Evolutionary conservation across 2,797 vertebrate species (phyloP).

Genomic region (Leucoraja ocellata): DNA sequence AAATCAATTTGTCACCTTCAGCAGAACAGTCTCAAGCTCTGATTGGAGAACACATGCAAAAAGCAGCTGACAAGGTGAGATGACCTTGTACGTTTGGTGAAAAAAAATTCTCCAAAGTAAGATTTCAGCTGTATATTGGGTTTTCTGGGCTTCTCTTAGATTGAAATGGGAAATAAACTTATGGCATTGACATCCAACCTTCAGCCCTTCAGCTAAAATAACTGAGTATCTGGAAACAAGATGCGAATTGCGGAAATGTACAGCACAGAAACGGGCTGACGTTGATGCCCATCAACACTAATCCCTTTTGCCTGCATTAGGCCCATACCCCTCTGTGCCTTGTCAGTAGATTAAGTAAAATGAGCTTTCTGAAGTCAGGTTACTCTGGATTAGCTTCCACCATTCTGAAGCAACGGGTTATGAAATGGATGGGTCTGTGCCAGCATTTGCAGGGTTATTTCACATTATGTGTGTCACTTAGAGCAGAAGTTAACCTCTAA

Average conservation of each 20-base stretch:
- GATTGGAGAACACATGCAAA: background rate
- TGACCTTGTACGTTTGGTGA: background rate
- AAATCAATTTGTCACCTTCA: background rate
- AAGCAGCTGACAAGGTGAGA: background rate
- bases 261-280: too few relatives aligned
- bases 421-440: background rate
- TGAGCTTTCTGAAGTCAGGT: background rate
- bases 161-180: background rate
- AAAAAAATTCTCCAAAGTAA: background rate
- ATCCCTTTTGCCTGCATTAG: too few relatives aligned
- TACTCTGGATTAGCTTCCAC: background rate
- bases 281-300: too few relatives aligned
- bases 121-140: background rate
- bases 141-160: background rate
- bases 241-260: too few relatives aligned
- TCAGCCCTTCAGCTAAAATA: background rate
- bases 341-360: background rate
- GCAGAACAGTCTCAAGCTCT: background rate
- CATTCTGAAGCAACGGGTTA: background rate
- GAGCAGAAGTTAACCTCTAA: background rate
- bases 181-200: background rate
- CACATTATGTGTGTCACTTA: background rate
- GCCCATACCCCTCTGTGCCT: background rate
- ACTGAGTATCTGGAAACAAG: background rate
- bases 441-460: background rate